These are phyloP conservation scores for Notospermus geniculatus DNA, from an alignment of 1,140 invertebrate genomes.

Conservation along the genomic window DNA sequence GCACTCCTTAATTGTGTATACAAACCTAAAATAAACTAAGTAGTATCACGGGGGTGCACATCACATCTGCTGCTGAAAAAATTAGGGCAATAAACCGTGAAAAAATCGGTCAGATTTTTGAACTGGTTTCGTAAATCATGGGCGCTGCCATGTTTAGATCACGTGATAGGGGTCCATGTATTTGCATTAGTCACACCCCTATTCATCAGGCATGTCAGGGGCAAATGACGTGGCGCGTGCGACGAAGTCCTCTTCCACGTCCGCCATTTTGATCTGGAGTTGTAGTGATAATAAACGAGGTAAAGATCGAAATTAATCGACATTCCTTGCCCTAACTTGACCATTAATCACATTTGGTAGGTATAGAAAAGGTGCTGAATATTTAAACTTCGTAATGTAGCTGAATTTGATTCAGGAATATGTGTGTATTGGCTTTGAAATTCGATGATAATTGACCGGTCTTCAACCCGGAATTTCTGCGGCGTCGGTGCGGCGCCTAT, in stretches of 20 bases:
- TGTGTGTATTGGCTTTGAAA: not conserved
- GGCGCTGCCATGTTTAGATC: constrained; percentile 8
- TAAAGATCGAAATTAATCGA: not conserved
- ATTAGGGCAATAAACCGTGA: too few species aligned
- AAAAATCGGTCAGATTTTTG: too few species aligned
- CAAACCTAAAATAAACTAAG: too few species aligned
- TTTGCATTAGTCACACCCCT: constrained; percentile 2
- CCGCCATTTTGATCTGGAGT: constrained; percentile 7
- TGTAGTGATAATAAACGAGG: not conserved
- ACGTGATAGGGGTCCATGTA: not conserved
- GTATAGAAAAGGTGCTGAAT: not conserved
- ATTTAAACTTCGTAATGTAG: not conserved
- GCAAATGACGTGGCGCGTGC: constrained; percentile 8
- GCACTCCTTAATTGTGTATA: too few species aligned
- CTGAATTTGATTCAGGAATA: not conserved
- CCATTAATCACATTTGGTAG: not conserved
- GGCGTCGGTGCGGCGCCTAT: too few species aligned
- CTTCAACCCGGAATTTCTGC: too few species aligned
- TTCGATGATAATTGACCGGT: too few species aligned
- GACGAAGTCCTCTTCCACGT: constrained; percentile 6
- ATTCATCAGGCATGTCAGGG: too few species aligned
- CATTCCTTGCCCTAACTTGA: not conserved
- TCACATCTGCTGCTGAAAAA: too few species aligned
- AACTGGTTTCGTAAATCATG: too few species aligned
- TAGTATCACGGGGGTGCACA: too few species aligned